phyloP scores from a whole-genome alignment of 1,140 invertebrate genomes.

The Eubasilissa regina region DNA sequence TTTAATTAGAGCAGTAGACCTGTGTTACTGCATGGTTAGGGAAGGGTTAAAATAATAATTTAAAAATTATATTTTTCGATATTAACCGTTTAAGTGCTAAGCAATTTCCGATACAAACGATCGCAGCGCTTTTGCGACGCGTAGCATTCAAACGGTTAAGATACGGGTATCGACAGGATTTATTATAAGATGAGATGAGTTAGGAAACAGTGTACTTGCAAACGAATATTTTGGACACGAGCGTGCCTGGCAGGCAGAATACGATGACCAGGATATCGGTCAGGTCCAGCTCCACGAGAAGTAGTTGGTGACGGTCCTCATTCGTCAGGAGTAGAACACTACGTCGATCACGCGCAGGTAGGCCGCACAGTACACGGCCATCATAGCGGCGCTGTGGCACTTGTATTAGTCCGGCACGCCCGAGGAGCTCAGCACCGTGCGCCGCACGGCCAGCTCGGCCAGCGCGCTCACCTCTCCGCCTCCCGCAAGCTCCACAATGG shows the following conservation, averaged over 20 bases:
- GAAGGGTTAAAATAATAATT: too few species aligned
- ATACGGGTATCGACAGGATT: too few species aligned
- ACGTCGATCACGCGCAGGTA: conserved; percentile 90
- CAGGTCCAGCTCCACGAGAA: conserved; percentile 95
- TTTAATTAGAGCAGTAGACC: too few species aligned
- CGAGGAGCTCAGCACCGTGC: conserved; percentile 50
- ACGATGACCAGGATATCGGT: conserved; percentile 95
- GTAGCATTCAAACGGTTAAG: too few species aligned
- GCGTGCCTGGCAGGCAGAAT: conserved; percentile 92
- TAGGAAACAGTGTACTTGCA: conserved; percentile 84
- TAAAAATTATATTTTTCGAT: too few species aligned
- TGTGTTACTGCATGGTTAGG: too few species aligned
- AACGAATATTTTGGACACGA: conserved; percentile 94
- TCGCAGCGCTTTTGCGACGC: too few species aligned
- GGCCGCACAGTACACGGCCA: conserved; percentile 86
- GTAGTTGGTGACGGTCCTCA: conserved; percentile 95
- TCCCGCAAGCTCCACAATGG: conserved; percentile 71
- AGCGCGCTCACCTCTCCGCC: conserved; percentile 48
- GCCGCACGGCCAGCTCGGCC: conserved; percentile 57
- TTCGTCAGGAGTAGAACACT: conserved; percentile 88
- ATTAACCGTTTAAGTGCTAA: too few species aligned
- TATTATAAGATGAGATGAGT: too few species aligned
- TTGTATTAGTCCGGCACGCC: conserved; percentile 65
- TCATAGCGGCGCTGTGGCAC: conserved; percentile 84
- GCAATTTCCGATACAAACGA: too few species aligned